Base-by-base conservation (phyloP, 2,797 vertebrate genomes). In the Dendrocincla tyrannina region DNA sequence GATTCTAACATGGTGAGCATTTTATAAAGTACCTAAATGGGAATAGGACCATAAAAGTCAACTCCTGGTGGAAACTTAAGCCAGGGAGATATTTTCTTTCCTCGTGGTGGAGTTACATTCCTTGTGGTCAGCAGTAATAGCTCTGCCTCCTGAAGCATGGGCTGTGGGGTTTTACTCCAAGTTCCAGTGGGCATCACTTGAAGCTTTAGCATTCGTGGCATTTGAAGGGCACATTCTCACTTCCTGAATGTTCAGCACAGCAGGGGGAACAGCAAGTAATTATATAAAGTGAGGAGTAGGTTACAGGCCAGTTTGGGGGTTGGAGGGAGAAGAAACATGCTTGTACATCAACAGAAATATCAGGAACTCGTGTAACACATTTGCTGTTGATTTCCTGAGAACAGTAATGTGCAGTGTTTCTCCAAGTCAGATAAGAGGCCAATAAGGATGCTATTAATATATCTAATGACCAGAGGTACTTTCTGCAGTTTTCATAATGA, bases 51-150 rank as follows among this genome's bases (percentile, higher is more conserved):
- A 58, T 80, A 87, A 89, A 91, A 86, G 47, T 70, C 87, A 81
- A 84, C 92, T 96, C 86, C 80, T 94, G 84, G 64, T 93, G 49
- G 86, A 95, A 96, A 85, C 56, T 75, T 75, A 77, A 92, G 56
- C 75, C 60, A 80, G 53, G 30, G 53, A 92, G 75, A 69, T 75
- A 53, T 94, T 96, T 95, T 95, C 39, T 74, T 89, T 88, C 75
- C 52, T 82, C 0, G 3, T 89, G 74, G 70, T 92, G 72, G 16
- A 82, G 66, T 88, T 95, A 75, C 55, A 80, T 96, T 93, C 91
- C 75, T 94, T 5, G 28, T 90, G 96, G 94, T 92, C 92, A 94
- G 75, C 78, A 74, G 52, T 89, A 92, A 85, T 74, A 92, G 78
- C 60, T 87, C 67, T 94, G 81, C 46, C 67, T 91, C 66, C 78